Percentiles rank a stretch among this genome's conserved stretches.
Conservation (phyloP, 2,113 vertebrate species). For the Cathartes aura region DNA sequence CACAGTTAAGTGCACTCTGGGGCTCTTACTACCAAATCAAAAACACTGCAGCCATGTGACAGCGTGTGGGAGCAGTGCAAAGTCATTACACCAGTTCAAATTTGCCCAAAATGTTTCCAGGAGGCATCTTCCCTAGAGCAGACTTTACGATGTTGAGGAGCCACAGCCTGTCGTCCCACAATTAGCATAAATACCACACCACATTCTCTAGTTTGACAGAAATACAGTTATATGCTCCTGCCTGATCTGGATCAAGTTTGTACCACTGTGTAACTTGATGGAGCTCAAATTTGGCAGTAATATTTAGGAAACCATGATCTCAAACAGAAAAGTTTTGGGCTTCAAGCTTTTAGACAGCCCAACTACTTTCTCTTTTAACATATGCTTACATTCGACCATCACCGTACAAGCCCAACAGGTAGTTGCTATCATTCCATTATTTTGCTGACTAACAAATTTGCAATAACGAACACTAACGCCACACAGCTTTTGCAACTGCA, state of each 20-base stretch:
- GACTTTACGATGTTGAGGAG: background rate
- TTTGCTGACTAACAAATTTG: background rate
- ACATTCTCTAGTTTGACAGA: background rate
- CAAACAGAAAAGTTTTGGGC: background rate
- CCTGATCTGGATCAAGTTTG: background rate
- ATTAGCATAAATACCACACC: background rate
- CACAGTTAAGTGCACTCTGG: background rate
- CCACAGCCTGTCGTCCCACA: background rate
- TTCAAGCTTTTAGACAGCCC: background rate
- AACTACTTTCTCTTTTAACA: background rate
- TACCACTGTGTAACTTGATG: background rate
- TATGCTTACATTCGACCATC: background rate
- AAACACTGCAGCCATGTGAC: background rate
- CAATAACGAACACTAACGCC: background rate
- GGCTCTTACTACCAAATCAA: background rate
- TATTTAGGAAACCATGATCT: background rate
- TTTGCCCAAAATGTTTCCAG: background rate
- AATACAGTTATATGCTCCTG: background rate
- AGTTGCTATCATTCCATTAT: background rate
- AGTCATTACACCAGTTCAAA: background rate
- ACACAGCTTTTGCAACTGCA: background rate
- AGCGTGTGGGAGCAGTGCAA: background rate
- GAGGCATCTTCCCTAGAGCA: background rate
- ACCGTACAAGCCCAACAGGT: background rate
- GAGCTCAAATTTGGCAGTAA: background rate